Base-by-base conservation (phyloP, 2,113 vertebrate species). In the Xiphophorus hellerii region DNA sequence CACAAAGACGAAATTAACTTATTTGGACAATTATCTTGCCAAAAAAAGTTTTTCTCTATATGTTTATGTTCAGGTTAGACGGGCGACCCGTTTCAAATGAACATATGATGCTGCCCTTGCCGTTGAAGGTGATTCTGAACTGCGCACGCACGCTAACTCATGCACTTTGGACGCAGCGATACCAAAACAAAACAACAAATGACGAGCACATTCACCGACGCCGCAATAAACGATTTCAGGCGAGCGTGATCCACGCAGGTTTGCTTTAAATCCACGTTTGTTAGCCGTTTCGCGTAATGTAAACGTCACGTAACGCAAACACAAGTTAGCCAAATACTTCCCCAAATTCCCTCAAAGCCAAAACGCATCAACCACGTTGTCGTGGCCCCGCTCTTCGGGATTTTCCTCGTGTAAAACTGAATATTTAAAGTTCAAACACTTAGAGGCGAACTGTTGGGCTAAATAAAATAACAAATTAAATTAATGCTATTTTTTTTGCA, bases 81-180 rank as follows among this genome's bases (percentile, higher is more conserved):
- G 31, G 17, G 20, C 28, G 14, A 7, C 61, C 15, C 51, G 17
- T 20, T 48, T 62, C 28, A 62, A 17, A 63, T 5, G 62, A 20
- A 15, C 27, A 12, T 20, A 30, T n/a, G 65, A 54, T 73, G 42
- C 33, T 83, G 82, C 66, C 82, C 82, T 86, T 92, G 86, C 65
- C 77, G 82, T 88, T 90, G 84, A 69, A 77, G 89, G 80, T 87
- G 77, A 88, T 62, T 81, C 67, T 87, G 87, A 88, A 74, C 77
- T 73, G 64, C 72, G 66, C 70, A 70, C 33, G 54, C 51, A 58
- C 3, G 33, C 60, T 17, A 15, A 9, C 62, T 20, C 62, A 11
- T 4, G 11, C 33, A 74, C 13, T 31, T 37, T 27, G 35, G 22
- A 74, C 11, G 48, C 31, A 31, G 25, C 17, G 62, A 66, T n/a